phyloP scores from a whole-genome alignment of 2,797 vertebrate species.

The Hypotaenidia okinawae region DNA sequence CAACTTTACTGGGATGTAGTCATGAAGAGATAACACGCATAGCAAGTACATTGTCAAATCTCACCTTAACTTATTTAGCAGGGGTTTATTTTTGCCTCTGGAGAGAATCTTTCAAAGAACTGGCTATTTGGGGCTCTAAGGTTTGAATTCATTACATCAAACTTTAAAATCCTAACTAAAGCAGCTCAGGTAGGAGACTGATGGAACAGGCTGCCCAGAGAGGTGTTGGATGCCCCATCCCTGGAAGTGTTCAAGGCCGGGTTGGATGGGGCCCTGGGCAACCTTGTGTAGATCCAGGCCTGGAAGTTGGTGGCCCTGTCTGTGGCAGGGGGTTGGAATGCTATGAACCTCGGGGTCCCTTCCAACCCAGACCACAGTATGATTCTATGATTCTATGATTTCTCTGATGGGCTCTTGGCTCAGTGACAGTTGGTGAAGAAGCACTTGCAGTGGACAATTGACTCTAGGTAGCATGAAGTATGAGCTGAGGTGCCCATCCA shows the following conservation, averaged over 20 bases:
- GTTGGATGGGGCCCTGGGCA: no score
- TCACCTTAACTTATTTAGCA: background rate
- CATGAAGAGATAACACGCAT: background rate
- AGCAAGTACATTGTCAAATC: background rate
- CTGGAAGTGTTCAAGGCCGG: no score
- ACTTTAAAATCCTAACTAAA: background rate
- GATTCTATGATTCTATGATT: no score
- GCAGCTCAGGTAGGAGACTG: background rate
- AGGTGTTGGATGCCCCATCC: no score
- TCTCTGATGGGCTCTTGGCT: background rate
- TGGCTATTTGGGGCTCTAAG: background rate
- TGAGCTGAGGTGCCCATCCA: background rate
- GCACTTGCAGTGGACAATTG: background rate
- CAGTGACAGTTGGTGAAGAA: background rate
- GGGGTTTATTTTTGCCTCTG: background rate
- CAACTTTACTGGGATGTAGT: background rate
- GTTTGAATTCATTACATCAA: background rate
- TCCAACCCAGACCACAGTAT: no score
- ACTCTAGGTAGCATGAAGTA: background rate
- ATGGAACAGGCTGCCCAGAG: no score
- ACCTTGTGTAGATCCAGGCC: no score
- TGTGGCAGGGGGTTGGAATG: no score
- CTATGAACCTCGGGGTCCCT: no score
- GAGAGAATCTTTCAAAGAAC: background rate
- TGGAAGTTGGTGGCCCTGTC: no score